Percentiles rank a stretch among this genome's conserved stretches.
These are phyloP conservation scores for Tricholaema leucomelas DNA, from an alignment of 2,113 vertebrate species.

Conservation along the genomic window DNA sequence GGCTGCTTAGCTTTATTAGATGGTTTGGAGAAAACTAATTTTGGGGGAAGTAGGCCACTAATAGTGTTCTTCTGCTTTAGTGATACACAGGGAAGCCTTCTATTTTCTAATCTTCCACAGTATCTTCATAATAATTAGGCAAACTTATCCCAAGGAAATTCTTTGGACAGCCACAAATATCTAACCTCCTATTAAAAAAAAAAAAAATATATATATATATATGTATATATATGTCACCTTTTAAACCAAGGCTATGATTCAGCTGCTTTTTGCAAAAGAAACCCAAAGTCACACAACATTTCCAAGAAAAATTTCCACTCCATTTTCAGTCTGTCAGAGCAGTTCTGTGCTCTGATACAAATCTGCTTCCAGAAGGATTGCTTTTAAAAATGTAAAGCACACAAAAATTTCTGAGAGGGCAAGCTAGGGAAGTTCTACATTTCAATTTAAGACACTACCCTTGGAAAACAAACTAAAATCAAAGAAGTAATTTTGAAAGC, in stretches of 20 bases:
- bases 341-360: conserved; percentile 50
- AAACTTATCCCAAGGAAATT: background rate
- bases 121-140: background rate
- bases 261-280: conserved; percentile 38
- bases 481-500: conserved; percentile 44
- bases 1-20: conserved; percentile 70
- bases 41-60: conserved; percentile 56
- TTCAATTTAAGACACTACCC: conserved; percentile 32
- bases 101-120: conserved; percentile 26
- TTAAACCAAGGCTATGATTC: background rate
- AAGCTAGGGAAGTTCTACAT: background rate
- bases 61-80: conserved; percentile 52
- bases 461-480: conserved; percentile 32
- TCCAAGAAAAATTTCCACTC: conserved; percentile 24
- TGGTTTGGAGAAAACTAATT: conserved; percentile 64
- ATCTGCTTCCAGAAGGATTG: conserved; percentile 22
- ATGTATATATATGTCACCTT: background rate
- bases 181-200: background rate
- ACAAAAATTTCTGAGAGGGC: conserved; percentile 27
- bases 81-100: conserved; percentile 44
- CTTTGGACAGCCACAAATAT: background rate
- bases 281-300: conserved; percentile 48
- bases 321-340: conserved; percentile 24
- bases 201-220: background rate
- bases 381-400: conserved; percentile 51